A percentile compares a stretch with the other conserved stretches of the same genome.
phyloP scores from a whole-genome alignment of 64 coral and sea anemone genomes.

The Pocillopora damicornis region DNA sequence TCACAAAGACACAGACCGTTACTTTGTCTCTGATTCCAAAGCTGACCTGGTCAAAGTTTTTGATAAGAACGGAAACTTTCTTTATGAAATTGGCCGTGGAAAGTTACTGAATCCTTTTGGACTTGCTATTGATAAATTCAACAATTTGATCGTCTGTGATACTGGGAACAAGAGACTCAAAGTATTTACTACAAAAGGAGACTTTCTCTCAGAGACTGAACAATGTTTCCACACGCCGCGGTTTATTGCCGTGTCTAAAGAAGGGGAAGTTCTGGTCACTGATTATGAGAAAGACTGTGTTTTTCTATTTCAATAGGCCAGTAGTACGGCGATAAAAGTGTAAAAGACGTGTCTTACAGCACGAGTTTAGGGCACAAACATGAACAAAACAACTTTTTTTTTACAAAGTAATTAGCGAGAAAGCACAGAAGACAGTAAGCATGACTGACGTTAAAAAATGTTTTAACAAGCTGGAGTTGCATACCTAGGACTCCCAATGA shows the following conservation, averaged over 20 bases:
- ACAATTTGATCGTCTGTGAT: slow-evolving; percentile 32
- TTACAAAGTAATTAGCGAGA: too few relatives aligned
- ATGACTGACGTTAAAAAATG: too few relatives aligned
- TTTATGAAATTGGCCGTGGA: neutral
- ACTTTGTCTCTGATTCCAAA: slow-evolving; percentile 9
- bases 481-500: too few relatives aligned
- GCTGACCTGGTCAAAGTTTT: neutral
- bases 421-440: too few relatives aligned
- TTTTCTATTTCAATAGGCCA: neutral
- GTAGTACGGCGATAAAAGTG: neutral
- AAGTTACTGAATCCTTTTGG: neutral
- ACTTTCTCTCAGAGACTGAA: slow-evolving; percentile 7
- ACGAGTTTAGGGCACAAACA: too few relatives aligned
- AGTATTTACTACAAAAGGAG: slow-evolving; percentile 15
- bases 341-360: too few relatives aligned
- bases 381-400: too few relatives aligned
- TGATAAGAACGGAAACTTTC: neutral
- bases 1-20: neutral
- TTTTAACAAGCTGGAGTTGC: too few relatives aligned
- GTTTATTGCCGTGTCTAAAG: neutral
- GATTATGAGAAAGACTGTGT: neutral
- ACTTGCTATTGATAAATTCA: neutral
- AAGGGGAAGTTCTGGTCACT: slow-evolving; percentile 7
- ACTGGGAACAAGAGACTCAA: slow-evolving; percentile 3
- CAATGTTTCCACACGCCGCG: neutral